Evolutionary conservation across 1,140 invertebrate genomes (phyloP).

Genomic region (Nephotettix cincticeps): DNA sequence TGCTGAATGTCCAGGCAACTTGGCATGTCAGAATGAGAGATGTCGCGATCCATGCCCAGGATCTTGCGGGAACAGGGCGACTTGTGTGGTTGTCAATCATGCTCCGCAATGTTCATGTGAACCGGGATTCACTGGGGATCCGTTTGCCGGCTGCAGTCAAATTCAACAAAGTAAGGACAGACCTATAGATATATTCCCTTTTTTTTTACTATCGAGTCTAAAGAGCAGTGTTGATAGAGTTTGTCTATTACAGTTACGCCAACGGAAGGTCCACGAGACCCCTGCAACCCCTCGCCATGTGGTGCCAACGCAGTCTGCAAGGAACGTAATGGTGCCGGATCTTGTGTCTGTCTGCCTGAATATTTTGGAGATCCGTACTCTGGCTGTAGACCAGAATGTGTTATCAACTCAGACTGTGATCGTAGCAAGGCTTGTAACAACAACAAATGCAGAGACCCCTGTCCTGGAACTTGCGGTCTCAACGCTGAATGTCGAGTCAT

Average conservation of each 20-base stretch:
- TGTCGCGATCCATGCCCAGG: conserved; percentile 83
- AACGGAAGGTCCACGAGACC: conserved; percentile 51
- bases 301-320: conserved; percentile 71
- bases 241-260: conserved; percentile 41
- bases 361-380: conserved; percentile 68
- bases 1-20: conserved; percentile 75
- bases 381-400: conserved; percentile 62
- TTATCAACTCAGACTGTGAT: conserved; percentile 68
- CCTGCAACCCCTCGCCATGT: conserved; percentile 72
- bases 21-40: conserved; percentile 77
- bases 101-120: conserved; percentile 77
- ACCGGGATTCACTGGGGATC: conserved; percentile 77
- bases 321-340: conserved; percentile 70
- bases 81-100: conserved; percentile 78
- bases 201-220: conserved; percentile 40
- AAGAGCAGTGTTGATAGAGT: conserved; percentile 54
- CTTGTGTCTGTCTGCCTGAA: conserved; percentile 65
- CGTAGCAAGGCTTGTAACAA: conserved; percentile 66
- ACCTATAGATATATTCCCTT: not conserved
- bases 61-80: conserved; percentile 79
- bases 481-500: conserved; percentile 70
- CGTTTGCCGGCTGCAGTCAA: conserved; percentile 71
- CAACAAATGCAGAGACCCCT: conserved; percentile 74
- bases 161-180: conserved; percentile 43
- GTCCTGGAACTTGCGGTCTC: conserved; percentile 68